Evolutionary conservation across 2,113 vertebrate genomes (phyloP).

Genomic region (Balaeniceps rex): DNA sequence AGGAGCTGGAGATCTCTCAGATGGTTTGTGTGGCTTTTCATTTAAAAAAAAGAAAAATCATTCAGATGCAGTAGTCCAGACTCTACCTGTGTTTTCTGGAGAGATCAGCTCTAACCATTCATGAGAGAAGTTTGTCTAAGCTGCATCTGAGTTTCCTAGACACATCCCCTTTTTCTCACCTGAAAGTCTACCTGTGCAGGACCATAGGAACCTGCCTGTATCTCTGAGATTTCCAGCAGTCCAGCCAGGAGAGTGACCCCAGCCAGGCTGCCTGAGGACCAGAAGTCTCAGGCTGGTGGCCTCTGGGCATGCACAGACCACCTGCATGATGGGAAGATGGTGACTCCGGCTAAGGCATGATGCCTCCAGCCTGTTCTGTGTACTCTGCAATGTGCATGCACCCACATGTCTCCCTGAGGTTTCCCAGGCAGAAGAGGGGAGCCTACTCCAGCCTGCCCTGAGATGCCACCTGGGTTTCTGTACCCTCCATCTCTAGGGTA

Average conservation of each 20-base stretch:
- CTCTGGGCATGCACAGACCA: background rate
- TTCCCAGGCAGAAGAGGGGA: background rate
- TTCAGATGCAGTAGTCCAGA: background rate
- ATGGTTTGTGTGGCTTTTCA: background rate
- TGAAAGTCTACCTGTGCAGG: background rate
- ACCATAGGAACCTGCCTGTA: background rate
- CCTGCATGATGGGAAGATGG: background rate
- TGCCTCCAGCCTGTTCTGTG: background rate
- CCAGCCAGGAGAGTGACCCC: background rate
- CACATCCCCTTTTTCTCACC: background rate
- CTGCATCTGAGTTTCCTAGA: background rate
- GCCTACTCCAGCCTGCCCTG: background rate
- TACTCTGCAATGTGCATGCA: no score
- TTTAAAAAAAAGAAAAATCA: background rate
- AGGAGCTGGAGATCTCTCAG: background rate
- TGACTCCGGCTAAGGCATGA: background rate
- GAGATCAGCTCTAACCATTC: background rate
- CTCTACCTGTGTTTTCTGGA: background rate
- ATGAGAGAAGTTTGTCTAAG: background rate
- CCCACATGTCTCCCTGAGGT: background rate
- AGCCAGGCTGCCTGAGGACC: background rate
- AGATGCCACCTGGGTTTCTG: background rate
- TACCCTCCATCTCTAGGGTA: background rate
- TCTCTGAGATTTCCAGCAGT: background rate
- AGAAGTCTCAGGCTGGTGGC: background rate